phyloP scores from a whole-genome alignment of 2,888 invertebrate genomes.

The Flexamia atlantica region DNA sequence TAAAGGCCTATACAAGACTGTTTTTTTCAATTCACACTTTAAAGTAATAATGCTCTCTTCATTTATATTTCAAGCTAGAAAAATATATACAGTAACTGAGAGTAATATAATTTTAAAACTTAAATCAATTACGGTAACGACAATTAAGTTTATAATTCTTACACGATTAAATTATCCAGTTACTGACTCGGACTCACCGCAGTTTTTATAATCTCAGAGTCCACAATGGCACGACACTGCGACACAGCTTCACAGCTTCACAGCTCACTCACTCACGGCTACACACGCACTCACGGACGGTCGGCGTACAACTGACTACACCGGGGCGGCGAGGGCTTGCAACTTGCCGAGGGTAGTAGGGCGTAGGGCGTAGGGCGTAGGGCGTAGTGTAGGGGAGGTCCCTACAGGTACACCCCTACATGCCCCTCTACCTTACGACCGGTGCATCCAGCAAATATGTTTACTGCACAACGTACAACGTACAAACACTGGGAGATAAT shows the following conservation, averaged over 20 bases:
- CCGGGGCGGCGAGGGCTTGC: not conserved
- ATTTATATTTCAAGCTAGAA: no score
- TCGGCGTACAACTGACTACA: not conserved
- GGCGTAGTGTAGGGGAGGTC: not conserved
- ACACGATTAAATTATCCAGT: no score
- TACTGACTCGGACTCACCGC: slow-evolving; percentile 26
- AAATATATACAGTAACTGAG: no score
- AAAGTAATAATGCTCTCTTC: no score
- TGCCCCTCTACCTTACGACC: not conserved
- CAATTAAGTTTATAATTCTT: no score
- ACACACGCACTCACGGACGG: not conserved
- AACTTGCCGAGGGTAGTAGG: not conserved
- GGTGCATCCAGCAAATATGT: not conserved
- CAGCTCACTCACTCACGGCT: not conserved
- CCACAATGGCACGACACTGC: slow-evolving; percentile 4
- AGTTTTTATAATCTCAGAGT: not conserved
- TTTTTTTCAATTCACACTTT: no score
- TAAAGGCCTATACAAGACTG: no score
- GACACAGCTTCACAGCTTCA: not conserved
- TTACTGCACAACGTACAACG: not conserved
- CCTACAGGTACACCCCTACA: slow-evolving; percentile 16
- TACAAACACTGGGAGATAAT: no score
- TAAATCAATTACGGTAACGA: no score
- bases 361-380: slow-evolving; percentile 15
- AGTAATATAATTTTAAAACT: no score